Evolutionary conservation across 2,797 vertebrate species (phyloP).

Genomic region (Notolabrus celidotus): DNA sequence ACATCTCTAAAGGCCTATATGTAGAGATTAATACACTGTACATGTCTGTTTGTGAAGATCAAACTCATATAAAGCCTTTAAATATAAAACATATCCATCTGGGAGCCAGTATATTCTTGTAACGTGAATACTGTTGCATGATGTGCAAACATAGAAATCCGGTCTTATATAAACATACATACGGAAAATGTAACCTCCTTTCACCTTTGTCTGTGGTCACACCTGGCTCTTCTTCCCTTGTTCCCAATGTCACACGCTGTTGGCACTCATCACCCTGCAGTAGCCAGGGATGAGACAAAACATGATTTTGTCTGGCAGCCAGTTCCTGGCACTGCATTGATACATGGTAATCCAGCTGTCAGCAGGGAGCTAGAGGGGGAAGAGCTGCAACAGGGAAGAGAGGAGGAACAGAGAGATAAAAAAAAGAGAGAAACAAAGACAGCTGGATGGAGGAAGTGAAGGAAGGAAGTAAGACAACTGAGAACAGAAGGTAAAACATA

Average conservation of each 20-base stretch:
- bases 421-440: constrained; percentile 23
- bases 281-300: constrained; percentile 75
- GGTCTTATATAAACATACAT: neutral
- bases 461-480: constrained; percentile 13
- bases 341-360: constrained; percentile 79
- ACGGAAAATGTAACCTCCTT: constrained; percentile 20
- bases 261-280: constrained; percentile 62
- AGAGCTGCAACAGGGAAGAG: constrained; percentile 21
- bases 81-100: neutral
- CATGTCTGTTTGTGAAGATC: neutral
- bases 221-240: constrained; percentile 47
- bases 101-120: neutral
- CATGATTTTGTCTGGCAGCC: constrained; percentile 78
- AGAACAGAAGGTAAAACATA: constrained; percentile 7
- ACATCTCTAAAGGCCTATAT: constrained; percentile 31
- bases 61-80: neutral
- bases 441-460: constrained; percentile 23
- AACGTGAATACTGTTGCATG: neutral
- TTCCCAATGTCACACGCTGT: constrained; percentile 61
- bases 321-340: constrained; percentile 72
- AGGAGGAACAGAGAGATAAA: constrained; percentile 18
- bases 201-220: constrained; percentile 38
- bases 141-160: neutral
- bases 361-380: constrained; percentile 41
- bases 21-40: constrained; percentile 11